Base-by-base conservation (phyloP, 2,888 invertebrate species). In the Hirtodrosophila histrioides region DNA sequence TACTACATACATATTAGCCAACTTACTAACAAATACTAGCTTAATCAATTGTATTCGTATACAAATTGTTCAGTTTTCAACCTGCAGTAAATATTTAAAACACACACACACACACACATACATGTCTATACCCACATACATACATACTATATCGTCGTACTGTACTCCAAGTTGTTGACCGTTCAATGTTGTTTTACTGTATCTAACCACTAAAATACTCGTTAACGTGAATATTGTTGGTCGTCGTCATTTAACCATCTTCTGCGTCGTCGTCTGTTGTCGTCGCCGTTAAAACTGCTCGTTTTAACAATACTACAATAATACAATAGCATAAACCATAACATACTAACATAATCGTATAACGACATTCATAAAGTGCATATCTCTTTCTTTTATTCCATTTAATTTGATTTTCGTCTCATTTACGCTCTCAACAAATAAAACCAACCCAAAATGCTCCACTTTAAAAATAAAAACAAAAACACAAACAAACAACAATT, bases 321-420 rank as follows among this genome's bases (percentile, higher is more conserved):
- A 65, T 46, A 85, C 41, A 43, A 67, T 57, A 49, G 45, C 62
- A 57, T 57, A 61, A 29, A 31, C 45, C 60, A 77, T 51, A 63
- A 56, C 49, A 64, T 55, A 48, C 39, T 69, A 69, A 57, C 57
- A 70, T 39, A 37, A 57, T 75, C 73, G 66, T 68, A 36, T 77
- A 75, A 66, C 69, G 61, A 69, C 83, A 71, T 75, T 86, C 88
- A 84, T 80, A 55, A 67, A 80, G 53, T 70, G 70, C 85, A 72
- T 75, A 66, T 75, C 54, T 87, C 77, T 82, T 87, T 77, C 75
- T 85, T 86, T 88, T 84, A 61, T 74, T 82, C 74, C 77, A 64
- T 81, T 77, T 72, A 54, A 70, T 76, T 84, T 85, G 33, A 62
- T 51, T 66, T 68, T 68, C 73, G 70, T 74, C 71, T 87, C 83